Evolutionary conservation across 2,797 vertebrate genomes (phyloP).

Genomic region (Podarcis lilfordi): DNA sequence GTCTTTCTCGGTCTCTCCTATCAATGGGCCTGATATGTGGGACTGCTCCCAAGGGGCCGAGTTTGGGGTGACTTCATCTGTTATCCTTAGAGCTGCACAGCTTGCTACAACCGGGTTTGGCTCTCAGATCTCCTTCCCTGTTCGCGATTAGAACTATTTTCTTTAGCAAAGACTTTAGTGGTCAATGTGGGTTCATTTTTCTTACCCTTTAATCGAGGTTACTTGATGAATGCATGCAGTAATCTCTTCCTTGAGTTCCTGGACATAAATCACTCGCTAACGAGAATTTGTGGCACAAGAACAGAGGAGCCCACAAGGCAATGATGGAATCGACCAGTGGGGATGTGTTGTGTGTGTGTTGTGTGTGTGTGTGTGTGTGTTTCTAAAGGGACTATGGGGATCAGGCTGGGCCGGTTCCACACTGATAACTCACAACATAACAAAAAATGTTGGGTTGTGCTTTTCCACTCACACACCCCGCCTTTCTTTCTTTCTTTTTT

Average conservation of each 20-base stretch:
- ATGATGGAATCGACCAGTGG: not conserved
- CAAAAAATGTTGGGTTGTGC: no score
- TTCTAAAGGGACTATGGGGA: not conserved
- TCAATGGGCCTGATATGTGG: slow-evolving; percentile 14
- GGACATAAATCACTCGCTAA: slow-evolving; percentile 27
- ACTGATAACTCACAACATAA: not conserved
- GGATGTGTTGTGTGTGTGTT: not conserved
- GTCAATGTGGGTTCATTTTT: slow-evolving; percentile 15
- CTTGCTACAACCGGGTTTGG: not conserved
- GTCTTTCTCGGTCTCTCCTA: slow-evolving; percentile 23
- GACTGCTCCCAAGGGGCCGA: slow-evolving; percentile 37
- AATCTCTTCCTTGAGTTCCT: slow-evolving; percentile 54
- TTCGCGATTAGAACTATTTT: slow-evolving; percentile 42
- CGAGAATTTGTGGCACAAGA: slow-evolving; percentile 45
- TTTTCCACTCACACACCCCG: no score
- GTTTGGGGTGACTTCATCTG: slow-evolving; percentile 36
- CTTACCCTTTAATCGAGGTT: slow-evolving; percentile 42
- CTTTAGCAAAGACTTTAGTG: slow-evolving; percentile 40
- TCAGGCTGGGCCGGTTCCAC: not conserved
- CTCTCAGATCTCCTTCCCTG: slow-evolving; percentile 36
- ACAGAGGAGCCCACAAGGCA: not conserved
- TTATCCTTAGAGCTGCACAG: slow-evolving; percentile 46
- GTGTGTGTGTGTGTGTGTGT: fast-evolving
- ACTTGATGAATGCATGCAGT: slow-evolving; percentile 46
- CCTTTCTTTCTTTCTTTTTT: not conserved